Evolutionary conservation across 2,113 vertebrate genomes (phyloP).

Genomic region (Trogon surrucura): DNA sequence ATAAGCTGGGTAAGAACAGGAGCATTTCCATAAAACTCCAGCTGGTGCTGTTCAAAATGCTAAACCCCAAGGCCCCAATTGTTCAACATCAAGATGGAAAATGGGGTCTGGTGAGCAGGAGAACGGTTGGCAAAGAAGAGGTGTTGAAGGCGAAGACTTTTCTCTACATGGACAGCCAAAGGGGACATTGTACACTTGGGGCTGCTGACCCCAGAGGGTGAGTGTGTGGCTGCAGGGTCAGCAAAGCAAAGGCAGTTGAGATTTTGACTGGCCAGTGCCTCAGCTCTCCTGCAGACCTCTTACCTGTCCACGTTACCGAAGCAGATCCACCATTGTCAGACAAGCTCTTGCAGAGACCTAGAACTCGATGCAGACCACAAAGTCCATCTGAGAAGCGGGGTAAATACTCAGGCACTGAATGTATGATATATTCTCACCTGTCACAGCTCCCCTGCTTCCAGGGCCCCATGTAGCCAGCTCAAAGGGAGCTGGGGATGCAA

Average conservation of each 20-base stretch:
- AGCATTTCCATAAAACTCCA: neutral
- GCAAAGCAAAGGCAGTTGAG: neutral
- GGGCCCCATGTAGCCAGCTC: neutral
- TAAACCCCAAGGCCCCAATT: neutral
- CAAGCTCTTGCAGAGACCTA: neutral
- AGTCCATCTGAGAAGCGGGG: neutral
- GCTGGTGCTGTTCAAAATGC: neutral
- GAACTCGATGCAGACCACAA: neutral
- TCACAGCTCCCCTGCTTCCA: neutral
- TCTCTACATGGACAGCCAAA: neutral
- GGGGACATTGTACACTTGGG: fast-evolving
- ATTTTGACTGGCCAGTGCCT: neutral
- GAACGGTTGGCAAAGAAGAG: neutral
- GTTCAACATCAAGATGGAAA: neutral
- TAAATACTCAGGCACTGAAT: neutral
- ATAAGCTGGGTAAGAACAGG: neutral
- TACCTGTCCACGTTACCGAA: fast-evolving
- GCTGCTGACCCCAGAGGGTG: neutral
- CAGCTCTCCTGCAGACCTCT: neutral
- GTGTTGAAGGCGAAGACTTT: neutral
- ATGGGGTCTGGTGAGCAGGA: neutral
- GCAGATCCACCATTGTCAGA: neutral
- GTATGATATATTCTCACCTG: slow-evolving; percentile 5
- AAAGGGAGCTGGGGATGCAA: neutral
- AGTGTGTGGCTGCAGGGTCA: no score